These are phyloP conservation scores for Drosophila insularis DNA, from an alignment of 1,140 invertebrate genomes.

Conservation along the genomic window DNA sequence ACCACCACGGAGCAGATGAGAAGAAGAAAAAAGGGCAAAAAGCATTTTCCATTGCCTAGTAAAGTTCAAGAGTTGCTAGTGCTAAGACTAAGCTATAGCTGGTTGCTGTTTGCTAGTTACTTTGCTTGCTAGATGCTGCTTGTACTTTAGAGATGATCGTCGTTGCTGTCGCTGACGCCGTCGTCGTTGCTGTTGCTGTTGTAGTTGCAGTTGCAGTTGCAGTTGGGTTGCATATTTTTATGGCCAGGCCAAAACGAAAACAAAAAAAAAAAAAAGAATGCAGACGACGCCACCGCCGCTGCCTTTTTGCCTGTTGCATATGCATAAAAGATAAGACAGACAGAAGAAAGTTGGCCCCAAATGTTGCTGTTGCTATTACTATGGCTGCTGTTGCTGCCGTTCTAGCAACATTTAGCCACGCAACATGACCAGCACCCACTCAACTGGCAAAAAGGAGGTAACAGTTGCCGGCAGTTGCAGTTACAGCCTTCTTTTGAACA, in stretches of 20 bases:
- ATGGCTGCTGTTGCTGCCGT: constrained; percentile 14
- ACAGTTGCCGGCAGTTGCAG: not conserved
- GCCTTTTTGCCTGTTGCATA: constrained; percentile 60
- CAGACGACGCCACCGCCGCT: constrained; percentile 62
- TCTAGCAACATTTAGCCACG: constrained; percentile 54
- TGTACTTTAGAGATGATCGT: constrained; percentile 26
- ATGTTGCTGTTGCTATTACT: constrained; percentile 14
- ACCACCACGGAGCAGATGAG: not conserved
- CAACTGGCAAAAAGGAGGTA: constrained; percentile 29
- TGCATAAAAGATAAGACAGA: constrained; percentile 71
- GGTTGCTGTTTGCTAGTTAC: constrained; percentile 18
- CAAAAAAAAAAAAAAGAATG: constrained; percentile 40
- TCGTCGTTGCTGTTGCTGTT: constrained; percentile 26
- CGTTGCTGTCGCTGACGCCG: constrained; percentile 27
- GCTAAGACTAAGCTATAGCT: constrained; percentile 15
- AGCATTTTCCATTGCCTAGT: constrained; percentile 69
- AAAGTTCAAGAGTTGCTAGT: constrained; percentile 72
- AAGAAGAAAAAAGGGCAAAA: constrained; percentile 61
- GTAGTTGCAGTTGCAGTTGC: constrained; percentile 23
- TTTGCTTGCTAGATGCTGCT: constrained; percentile 23
- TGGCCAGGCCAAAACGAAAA: constrained; percentile 34
- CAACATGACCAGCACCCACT: constrained; percentile 57
- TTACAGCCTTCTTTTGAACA: constrained; percentile 28
- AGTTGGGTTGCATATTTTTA: constrained; percentile 71
- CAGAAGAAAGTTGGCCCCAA: constrained; percentile 66